These are phyloP conservation scores for Drosophila longiperda DNA, from an alignment of 2,888 invertebrate genomes.

Conservation along the genomic window DNA sequence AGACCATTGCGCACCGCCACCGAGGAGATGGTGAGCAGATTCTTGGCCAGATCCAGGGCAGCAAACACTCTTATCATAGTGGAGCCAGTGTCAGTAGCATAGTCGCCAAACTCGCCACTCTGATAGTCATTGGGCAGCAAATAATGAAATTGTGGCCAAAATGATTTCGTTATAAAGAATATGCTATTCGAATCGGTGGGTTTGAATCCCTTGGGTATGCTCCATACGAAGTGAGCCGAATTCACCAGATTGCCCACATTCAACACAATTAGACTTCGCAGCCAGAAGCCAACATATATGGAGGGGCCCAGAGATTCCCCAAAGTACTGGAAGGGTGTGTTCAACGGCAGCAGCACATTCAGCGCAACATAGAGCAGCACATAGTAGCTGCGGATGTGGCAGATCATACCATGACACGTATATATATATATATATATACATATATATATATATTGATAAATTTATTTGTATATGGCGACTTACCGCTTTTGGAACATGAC, in stretches of 20 bases:
- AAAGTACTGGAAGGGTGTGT: slow-evolving; percentile 92
- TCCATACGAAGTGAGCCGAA: slow-evolving; percentile 91
- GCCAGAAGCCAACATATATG: slow-evolving; percentile 89
- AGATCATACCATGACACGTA: not conserved
- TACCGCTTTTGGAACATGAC: slow-evolving; percentile 93
- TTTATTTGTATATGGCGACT: slow-evolving; percentile 42
- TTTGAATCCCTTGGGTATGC: slow-evolving; percentile 90
- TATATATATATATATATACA: not conserved
- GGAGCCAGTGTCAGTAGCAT: slow-evolving; percentile 88
- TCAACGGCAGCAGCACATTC: slow-evolving; percentile 89
- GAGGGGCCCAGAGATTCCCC: slow-evolving; percentile 88
- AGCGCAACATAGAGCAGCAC: slow-evolving; percentile 89
- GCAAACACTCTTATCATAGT: slow-evolving; percentile 90
- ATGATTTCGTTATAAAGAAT: slow-evolving; percentile 90
- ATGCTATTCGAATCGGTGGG: slow-evolving; percentile 89
- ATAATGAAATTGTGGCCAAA: slow-evolving; percentile 94
- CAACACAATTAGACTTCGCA: slow-evolving; percentile 88
- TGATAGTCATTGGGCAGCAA: slow-evolving; percentile 92
- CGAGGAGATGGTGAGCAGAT: slow-evolving; percentile 88
- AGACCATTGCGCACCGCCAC: slow-evolving; percentile 88
- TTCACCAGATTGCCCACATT: slow-evolving; percentile 90
- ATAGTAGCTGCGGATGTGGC: slow-evolving; percentile 87
- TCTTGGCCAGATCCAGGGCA: slow-evolving; percentile 88
- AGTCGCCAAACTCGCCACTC: slow-evolving; percentile 92
- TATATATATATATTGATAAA: not conserved